Evolutionary conservation across 2,888 invertebrate species (phyloP).

Genomic region (Euphydryas editha): DNA sequence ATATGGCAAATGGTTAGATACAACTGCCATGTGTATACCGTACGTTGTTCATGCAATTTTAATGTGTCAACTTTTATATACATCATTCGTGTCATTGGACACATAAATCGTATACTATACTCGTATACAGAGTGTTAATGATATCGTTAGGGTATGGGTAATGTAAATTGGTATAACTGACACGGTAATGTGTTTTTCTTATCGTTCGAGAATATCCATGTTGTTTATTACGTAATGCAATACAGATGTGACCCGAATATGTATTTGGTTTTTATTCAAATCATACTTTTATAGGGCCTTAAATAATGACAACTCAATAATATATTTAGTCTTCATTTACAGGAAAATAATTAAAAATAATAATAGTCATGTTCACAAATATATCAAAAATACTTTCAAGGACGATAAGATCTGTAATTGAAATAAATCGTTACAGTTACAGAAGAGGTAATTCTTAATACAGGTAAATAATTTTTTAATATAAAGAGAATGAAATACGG

Average conservation of each 20-base stretch:
- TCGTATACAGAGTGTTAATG: conserved; percentile 26
- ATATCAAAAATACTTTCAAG: too few relatives aligned
- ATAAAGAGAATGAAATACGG: too few relatives aligned
- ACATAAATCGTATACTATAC: conserved; percentile 27
- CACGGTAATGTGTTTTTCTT: conserved; percentile 3
- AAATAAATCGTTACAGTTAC: too few relatives aligned
- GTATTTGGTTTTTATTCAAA: neutral
- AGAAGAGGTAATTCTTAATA: too few relatives aligned
- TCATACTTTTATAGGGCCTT: too few relatives aligned
- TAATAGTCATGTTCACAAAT: too few relatives aligned
- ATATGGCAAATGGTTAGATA: conserved; percentile 22
- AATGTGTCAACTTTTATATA: conserved; percentile 24
- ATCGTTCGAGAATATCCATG: neutral
- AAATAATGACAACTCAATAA: too few relatives aligned
- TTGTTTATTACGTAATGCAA: neutral
- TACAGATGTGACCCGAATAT: neutral
- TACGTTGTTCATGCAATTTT: conserved; percentile 22
- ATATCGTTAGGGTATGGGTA: conserved; percentile 10
- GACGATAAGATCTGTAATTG: too few relatives aligned
- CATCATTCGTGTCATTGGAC: conserved; percentile 12
- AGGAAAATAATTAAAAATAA: too few relatives aligned
- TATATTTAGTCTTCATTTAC: too few relatives aligned
- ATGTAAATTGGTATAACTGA: conserved; percentile 1
- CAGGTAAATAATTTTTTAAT: too few relatives aligned
- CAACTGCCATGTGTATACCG: conserved; percentile 1